phyloP scores from a whole-genome alignment of 2,888 invertebrate genomes.

The Rhamphomyia laevipes region DNA sequence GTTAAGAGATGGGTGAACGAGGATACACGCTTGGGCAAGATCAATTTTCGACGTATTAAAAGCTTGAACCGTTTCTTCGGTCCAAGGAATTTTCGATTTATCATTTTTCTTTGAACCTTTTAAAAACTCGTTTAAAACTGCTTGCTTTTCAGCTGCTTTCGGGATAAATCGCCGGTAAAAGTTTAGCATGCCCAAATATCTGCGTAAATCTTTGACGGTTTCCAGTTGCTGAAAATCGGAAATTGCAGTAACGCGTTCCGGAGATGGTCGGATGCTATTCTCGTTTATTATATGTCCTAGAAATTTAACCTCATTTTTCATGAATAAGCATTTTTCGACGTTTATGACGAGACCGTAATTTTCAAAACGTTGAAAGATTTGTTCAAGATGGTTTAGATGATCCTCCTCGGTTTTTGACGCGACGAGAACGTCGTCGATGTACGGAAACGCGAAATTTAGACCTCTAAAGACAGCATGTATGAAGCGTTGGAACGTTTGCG shows the following conservation, averaged over 20 bases:
- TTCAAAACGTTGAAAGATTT: not conserved
- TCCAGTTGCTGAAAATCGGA: slow-evolving; percentile 1
- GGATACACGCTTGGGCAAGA: slow-evolving; percentile 5
- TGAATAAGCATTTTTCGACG: not conserved
- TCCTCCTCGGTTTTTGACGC: not conserved
- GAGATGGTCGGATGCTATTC: slow-evolving; percentile 1
- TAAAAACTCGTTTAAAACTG: not conserved
- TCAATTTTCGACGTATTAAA: slow-evolving; percentile 4
- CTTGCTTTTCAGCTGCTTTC: slow-evolving; percentile 3
- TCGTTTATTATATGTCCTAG: not conserved
- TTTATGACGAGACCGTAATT: not conserved
- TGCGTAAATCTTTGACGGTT: not conserved
- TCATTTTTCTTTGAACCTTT: slow-evolving; percentile 7
- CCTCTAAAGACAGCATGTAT: no score
- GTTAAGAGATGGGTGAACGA: slow-evolving; percentile 1
- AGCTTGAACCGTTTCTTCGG: no score
- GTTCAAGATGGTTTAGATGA: slow-evolving; percentile 3
- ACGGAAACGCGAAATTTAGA: no score
- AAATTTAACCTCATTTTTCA: not conserved
- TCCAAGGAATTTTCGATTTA: not conserved
- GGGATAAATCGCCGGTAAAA: slow-evolving; percentile 2
- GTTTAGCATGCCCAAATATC: slow-evolving; percentile 4
- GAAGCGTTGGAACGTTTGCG: no score
- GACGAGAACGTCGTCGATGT: no score
- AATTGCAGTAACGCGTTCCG: not conserved